phyloP scores from a whole-genome alignment of 1,140 invertebrate genomes.

The Drosophila rhopaloa region DNA sequence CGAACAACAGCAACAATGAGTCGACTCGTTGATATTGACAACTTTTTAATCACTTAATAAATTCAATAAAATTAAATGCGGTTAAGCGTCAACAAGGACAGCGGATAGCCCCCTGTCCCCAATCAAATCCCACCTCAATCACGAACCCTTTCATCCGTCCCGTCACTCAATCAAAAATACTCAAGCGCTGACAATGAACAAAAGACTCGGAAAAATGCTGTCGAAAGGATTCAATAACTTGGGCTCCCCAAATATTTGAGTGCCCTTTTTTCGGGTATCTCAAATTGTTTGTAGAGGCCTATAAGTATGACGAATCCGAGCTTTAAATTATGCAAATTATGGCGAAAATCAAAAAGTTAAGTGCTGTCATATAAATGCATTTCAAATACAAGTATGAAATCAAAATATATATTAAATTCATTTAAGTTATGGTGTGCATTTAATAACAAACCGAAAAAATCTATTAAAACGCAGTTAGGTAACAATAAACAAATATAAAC shows the following conservation, averaged over 20 bases:
- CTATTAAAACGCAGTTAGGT: no score
- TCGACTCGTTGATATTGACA: conserved; percentile 81
- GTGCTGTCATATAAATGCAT: no score
- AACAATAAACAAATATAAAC: no score
- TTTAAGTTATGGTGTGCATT: no score
- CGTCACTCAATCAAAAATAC: conserved; percentile 59
- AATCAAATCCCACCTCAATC: conserved; percentile 26
- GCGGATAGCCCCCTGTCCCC: not conserved
- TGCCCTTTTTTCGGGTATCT: not conserved
- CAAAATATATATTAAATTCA: no score
- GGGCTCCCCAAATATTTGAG: conserved; percentile 3
- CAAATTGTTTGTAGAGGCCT: not conserved
- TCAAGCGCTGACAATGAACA: conserved; percentile 63
- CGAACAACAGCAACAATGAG: conserved; percentile 56
- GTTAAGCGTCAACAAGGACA: conserved; percentile 73
- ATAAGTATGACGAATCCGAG: not conserved
- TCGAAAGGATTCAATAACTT: conserved; percentile 42
- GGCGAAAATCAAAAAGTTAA: no score
- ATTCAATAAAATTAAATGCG: conserved; percentile 85
- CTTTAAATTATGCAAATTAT: not conserved
- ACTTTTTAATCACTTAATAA: conserved; percentile 85
- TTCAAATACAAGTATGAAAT: no score
- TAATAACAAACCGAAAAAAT: no score
- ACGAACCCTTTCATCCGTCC: conserved; percentile 8
- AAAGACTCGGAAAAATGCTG: conserved; percentile 43